These are phyloP conservation scores for Piaya cayana DNA, from an alignment of 2,113 vertebrate species.

Conservation along the genomic window DNA sequence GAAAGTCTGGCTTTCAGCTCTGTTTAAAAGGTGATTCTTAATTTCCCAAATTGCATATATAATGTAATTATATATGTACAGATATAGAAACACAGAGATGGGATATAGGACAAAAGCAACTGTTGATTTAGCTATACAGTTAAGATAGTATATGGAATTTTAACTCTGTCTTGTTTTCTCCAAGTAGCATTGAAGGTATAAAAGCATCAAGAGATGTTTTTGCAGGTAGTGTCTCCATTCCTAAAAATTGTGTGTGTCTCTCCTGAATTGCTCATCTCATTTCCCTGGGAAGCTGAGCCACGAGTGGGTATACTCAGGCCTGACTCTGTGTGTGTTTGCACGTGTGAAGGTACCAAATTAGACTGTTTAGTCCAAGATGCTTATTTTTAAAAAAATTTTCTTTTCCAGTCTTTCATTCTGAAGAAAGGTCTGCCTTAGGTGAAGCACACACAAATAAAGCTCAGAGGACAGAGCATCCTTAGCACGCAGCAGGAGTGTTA, in stretches of 20 bases:
- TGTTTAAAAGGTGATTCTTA: not conserved
- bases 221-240: not conserved
- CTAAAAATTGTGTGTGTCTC: not conserved
- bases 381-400: not conserved
- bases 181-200: not conserved
- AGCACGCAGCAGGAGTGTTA: not conserved
- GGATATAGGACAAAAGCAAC: not conserved
- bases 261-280: not conserved
- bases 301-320: not conserved
- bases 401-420: not conserved
- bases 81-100: not conserved
- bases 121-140: not conserved
- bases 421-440: not conserved
- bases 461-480: not conserved
- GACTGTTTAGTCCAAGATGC: not conserved
- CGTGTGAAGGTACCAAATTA: not conserved
- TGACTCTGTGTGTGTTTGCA: not conserved
- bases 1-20: not conserved
- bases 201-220: not conserved
- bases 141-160: not conserved
- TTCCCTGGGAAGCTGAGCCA: not conserved
- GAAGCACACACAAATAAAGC: not conserved
- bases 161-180: not conserved
- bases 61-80: too few species aligned
- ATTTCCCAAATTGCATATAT: not conserved